Evolutionary conservation across 1,140 invertebrate genomes (phyloP).

Genomic region (Alviniconcha marisindica): DNA sequence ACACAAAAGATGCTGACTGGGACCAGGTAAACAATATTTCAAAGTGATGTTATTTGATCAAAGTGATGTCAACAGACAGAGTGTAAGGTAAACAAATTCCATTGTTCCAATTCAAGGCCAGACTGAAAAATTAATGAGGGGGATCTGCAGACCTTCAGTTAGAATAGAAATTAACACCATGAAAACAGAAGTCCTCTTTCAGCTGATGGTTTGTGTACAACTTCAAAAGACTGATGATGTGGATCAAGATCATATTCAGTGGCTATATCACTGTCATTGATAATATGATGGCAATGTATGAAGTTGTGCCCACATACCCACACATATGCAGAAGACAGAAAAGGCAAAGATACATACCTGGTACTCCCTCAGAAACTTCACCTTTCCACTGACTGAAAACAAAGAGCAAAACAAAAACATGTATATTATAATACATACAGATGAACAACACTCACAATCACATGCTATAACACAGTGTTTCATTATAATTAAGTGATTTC

Average conservation of each 20-base stretch:
- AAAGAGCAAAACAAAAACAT: background rate
- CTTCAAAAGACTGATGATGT: background rate
- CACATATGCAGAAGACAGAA: background rate
- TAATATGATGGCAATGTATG: background rate
- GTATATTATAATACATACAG: background rate
- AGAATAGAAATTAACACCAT: too few relatives aligned
- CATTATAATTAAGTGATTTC: background rate
- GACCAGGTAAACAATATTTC: too few relatives aligned
- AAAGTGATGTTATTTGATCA: too few relatives aligned
- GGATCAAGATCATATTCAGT: background rate
- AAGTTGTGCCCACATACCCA: background rate
- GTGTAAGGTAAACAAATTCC: too few relatives aligned
- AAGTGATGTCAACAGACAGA: too few relatives aligned
- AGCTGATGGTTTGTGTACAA: too few relatives aligned
- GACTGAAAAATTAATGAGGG: too few relatives aligned
- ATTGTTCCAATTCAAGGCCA: too few relatives aligned
- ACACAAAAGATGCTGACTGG: too few relatives aligned
- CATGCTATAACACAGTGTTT: background rate
- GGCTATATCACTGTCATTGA: background rate
- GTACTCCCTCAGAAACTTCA: conserved; percentile 73
- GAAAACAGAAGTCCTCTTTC: too few relatives aligned
- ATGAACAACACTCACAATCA: too few relatives aligned
- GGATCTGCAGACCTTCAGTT: too few relatives aligned
- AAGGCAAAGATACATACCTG: conserved; percentile 60
- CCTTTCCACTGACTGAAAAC: conserved; percentile 76